A percentile compares a stretch with the other conserved stretches of the same genome.
These are phyloP conservation scores for Tamandua tetradactyla DNA, from an alignment of 2,797 vertebrate species.

Conservation along the genomic window DNA sequence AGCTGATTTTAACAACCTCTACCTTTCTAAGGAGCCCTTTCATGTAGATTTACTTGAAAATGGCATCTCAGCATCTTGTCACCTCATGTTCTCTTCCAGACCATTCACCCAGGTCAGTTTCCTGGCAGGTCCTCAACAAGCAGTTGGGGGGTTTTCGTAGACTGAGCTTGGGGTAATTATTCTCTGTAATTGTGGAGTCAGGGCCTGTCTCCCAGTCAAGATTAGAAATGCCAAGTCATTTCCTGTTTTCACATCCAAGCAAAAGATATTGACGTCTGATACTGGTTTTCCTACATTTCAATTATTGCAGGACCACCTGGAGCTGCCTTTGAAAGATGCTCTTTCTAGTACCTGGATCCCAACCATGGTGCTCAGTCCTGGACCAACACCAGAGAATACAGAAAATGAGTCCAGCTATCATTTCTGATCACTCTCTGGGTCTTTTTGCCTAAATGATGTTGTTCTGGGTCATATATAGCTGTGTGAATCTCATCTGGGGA, in stretches of 20 bases:
- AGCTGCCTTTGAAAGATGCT: slow-evolving; percentile 61
- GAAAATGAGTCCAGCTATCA: neutral
- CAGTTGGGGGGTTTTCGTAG: slow-evolving; percentile 80
- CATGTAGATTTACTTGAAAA: slow-evolving; percentile 80
- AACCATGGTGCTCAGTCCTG: neutral
- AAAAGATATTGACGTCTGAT: slow-evolving; percentile 84
- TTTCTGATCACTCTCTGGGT: neutral
- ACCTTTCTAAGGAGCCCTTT: slow-evolving; percentile 72
- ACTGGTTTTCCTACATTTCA: slow-evolving; percentile 80
- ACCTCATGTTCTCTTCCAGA: slow-evolving; percentile 84
- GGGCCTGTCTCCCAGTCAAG: slow-evolving; percentile 83
- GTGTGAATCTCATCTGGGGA: neutral
- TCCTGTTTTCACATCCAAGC: slow-evolving; percentile 85
- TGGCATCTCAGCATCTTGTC: slow-evolving; percentile 82
- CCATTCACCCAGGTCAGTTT: slow-evolving; percentile 84
- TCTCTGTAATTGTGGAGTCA: slow-evolving; percentile 72
- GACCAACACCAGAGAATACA: neutral
- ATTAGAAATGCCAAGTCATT: slow-evolving; percentile 86
- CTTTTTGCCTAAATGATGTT: neutral
- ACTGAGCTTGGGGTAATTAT: slow-evolving; percentile 81
- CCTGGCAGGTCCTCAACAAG: slow-evolving; percentile 82
- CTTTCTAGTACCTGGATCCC: neutral
- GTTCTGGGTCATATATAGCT: neutral
- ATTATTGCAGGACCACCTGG: slow-evolving; percentile 64
- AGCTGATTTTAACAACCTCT: slow-evolving; percentile 74